These are phyloP conservation scores for Heliconius nattereri DNA, from an alignment of 1,140 invertebrate species.

Conservation along the genomic window DNA sequence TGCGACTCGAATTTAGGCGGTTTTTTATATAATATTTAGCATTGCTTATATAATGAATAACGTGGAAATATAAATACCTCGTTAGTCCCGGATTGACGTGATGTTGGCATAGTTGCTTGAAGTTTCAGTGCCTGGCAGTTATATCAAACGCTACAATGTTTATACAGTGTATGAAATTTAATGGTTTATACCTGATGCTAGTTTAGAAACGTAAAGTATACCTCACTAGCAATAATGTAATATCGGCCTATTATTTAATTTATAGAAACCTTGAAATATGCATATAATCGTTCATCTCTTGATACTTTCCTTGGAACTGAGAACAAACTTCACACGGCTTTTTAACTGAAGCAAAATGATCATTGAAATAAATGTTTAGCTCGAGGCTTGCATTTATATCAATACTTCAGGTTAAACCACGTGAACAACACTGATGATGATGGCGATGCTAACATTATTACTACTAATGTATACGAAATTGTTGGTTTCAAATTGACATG, in stretches of 20 bases:
- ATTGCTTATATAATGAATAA: too few species aligned
- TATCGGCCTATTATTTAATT: too few species aligned
- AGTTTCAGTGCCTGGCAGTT: background rate
- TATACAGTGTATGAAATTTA: background rate
- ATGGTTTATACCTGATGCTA: background rate
- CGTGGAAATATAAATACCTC: background rate
- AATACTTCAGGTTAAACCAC: background rate
- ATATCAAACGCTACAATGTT: constrained; percentile 4
- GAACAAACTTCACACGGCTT: too few species aligned
- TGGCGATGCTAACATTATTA: background rate
- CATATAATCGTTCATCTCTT: too few species aligned
- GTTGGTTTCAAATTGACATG: too few species aligned
- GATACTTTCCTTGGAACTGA: background rate
- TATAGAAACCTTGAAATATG: too few species aligned
- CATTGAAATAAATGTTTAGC: background rate
- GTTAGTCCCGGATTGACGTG: background rate
- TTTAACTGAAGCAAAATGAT: too few species aligned
- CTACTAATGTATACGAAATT: background rate
- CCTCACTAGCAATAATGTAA: background rate
- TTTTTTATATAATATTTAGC: too few species aligned
- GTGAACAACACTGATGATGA: background rate
- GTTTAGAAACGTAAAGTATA: background rate
- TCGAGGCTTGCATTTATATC: background rate
- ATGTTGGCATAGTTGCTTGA: background rate
- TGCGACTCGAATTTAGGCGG: too few species aligned